These are phyloP conservation scores for Halcyon senegalensis DNA, from an alignment of 2,113 vertebrate genomes.

Conservation along the genomic window DNA sequence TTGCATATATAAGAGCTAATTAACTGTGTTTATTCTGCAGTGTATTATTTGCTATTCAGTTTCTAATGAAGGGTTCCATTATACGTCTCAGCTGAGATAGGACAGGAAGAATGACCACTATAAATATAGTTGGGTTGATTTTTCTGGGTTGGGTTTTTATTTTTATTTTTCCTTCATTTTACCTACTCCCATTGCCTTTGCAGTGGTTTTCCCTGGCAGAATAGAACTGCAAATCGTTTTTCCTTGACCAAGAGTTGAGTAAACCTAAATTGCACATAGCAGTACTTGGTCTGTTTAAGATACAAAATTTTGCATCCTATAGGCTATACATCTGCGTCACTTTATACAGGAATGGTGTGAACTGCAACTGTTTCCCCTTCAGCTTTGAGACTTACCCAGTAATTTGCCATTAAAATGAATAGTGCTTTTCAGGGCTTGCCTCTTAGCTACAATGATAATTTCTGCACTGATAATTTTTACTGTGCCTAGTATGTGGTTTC, in stretches of 20 bases:
- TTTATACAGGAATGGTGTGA: background rate
- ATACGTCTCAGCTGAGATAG: background rate
- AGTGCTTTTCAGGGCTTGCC: background rate
- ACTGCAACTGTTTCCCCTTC: background rate
- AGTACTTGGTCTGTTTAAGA: background rate
- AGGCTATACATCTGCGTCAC: background rate
- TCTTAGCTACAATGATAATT: conserved; percentile 6
- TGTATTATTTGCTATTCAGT: background rate
- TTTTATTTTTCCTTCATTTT: background rate
- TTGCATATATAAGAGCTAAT: background rate
- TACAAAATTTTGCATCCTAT: background rate
- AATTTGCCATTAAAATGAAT: conserved; percentile 32
- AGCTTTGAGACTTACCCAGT: background rate
- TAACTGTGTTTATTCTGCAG: background rate
- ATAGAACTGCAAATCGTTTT: background rate
- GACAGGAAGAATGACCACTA: background rate
- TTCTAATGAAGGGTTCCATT: background rate
- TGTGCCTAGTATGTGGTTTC: background rate
- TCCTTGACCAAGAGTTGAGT: background rate
- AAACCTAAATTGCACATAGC: background rate
- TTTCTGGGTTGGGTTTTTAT: background rate
- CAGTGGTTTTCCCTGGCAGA: background rate
- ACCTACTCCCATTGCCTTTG: background rate
- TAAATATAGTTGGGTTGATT: background rate
- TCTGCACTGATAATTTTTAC: conserved; percentile 22